These are phyloP conservation scores for Watsonalla binaria DNA, from an alignment of 2,888 invertebrate species.

Conservation along the genomic window DNA sequence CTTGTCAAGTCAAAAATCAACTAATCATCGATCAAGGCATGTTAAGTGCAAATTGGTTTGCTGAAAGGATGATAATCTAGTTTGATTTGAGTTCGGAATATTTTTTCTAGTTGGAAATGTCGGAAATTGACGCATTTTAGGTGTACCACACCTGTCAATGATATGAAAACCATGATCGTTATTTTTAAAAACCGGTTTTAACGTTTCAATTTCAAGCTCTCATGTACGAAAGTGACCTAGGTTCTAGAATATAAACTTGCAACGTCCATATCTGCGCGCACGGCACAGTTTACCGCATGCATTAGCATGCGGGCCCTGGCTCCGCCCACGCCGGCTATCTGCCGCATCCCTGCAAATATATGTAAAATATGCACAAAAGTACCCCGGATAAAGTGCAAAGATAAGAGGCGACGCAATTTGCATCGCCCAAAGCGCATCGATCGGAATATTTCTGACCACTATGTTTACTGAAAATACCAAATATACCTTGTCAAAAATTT, in stretches of 20 bases:
- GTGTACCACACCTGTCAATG: not conserved
- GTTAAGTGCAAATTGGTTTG: too few species aligned
- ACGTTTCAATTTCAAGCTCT: slow-evolving; percentile 5
- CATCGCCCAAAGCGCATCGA: slow-evolving; percentile 61
- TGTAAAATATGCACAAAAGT: slow-evolving; percentile 74
- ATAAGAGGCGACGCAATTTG: slow-evolving; percentile 73
- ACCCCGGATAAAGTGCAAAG: slow-evolving; percentile 71
- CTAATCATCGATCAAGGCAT: too few species aligned
- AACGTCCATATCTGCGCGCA: slow-evolving; percentile 43
- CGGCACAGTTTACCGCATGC: slow-evolving; percentile 40
- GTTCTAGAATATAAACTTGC: slow-evolving; percentile 26
- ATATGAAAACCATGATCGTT: not conserved
- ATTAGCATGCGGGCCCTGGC: slow-evolving; percentile 58
- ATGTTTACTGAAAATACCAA: slow-evolving; percentile 59
- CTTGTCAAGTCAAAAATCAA: too few species aligned
- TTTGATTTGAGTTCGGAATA: too few species aligned
- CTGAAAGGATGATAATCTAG: too few species aligned
- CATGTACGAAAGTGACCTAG: slow-evolving; percentile 12
- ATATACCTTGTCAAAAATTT: slow-evolving; percentile 4
- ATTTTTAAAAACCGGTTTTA: not conserved
- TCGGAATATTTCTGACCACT: slow-evolving; percentile 49
- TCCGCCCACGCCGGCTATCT: slow-evolving; percentile 66
- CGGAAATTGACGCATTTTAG: too few species aligned
- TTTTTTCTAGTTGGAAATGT: too few species aligned
- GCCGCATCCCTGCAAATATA: slow-evolving; percentile 64